Conservation (phyloP, 92 coral and sea anemone genomes). For the Pocillopora meandrina region DNA sequence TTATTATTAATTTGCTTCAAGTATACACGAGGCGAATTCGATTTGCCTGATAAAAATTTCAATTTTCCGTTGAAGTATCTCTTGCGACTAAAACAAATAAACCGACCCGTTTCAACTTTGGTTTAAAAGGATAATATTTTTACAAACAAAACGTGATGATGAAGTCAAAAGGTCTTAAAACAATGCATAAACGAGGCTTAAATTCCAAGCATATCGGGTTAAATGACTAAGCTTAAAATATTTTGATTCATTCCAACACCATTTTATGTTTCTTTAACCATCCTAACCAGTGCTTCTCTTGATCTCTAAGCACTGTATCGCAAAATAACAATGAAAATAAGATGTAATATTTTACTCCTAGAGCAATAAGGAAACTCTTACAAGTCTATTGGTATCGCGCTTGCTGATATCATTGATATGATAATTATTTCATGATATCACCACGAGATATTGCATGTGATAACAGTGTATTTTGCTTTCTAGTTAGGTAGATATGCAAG, state of each 20-base stretch:
- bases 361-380: conserved; percentile 41
- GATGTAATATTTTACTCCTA: not conserved
- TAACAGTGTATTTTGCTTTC: conserved; percentile 26
- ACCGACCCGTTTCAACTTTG: conserved; percentile 11
- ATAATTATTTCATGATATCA: conserved; percentile 28
- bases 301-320: not conserved
- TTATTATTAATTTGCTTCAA: not conserved
- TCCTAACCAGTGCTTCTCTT: not conserved
- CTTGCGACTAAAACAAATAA: not conserved
- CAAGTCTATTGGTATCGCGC: conserved; percentile 29
- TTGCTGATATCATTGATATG: conserved; percentile 39
- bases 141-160: conserved; percentile 33
- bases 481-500: conserved; percentile 11
- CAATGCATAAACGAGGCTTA: conserved; percentile 32
- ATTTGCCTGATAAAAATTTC: not conserved
- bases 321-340: conserved; percentile 10
- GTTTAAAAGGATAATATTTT: conserved; percentile 30
- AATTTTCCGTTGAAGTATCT: not conserved
- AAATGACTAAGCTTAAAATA: conserved; percentile 5
- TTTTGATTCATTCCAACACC: not conserved
- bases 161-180: conserved; percentile 34
- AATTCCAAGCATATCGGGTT: conserved; percentile 27
- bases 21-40: not conserved
- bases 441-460: conserved; percentile 33
- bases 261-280: not conserved